phyloP scores from a whole-genome alignment of 2,888 invertebrate genomes.

The Tenthredo mesomela region DNA sequence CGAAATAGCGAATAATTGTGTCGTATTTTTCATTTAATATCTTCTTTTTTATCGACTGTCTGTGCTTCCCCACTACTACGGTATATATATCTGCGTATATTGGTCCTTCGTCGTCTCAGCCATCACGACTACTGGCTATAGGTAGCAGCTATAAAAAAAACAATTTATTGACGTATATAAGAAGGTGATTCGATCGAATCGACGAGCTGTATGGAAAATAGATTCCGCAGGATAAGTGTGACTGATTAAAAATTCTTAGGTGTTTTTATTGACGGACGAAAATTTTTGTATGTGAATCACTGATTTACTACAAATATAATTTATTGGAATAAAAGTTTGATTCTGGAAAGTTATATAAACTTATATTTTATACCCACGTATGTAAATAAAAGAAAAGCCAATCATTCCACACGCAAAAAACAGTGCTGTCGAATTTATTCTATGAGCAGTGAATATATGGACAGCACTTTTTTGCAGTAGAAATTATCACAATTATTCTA shows the following conservation, averaged over 20 bases:
- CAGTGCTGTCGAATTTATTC: too few species aligned
- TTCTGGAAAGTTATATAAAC: too few species aligned
- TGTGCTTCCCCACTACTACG: background rate
- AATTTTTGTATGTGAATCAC: too few species aligned
- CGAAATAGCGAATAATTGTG: background rate
- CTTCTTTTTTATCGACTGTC: background rate
- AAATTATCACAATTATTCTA: too few species aligned
- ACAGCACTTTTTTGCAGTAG: too few species aligned
- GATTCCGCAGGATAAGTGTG: background rate
- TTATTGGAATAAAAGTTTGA: too few species aligned
- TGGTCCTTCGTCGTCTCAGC: too few species aligned
- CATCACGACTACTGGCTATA: background rate
- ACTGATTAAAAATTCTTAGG: background rate
- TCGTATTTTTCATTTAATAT: conserved; percentile 21
- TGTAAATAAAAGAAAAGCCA: conserved; percentile 1
- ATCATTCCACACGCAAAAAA: background rate
- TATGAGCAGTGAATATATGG: too few species aligned
- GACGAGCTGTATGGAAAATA: background rate
- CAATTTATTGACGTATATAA: background rate
- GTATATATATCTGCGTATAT: too few species aligned
- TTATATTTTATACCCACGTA: too few species aligned
- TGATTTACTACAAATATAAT: too few species aligned
- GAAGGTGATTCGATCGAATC: background rate
- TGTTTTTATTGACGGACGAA: background rate
- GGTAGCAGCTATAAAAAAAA: background rate